Evolutionary conservation across 1,140 invertebrate species (phyloP).

Genomic region (Diplogasteroides magnus): DNA sequence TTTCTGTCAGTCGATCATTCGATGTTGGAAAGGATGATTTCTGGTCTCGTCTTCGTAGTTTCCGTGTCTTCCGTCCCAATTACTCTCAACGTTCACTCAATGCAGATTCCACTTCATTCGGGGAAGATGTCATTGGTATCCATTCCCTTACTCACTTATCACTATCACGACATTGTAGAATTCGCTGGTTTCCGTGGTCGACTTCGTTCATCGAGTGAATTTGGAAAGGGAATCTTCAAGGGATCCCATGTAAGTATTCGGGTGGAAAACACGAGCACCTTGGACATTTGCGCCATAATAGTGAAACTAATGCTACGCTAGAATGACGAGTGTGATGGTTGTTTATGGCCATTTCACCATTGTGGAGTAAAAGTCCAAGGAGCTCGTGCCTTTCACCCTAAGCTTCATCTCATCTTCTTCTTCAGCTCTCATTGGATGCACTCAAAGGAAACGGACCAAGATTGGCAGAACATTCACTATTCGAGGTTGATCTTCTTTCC

Average conservation of each 20-base stretch:
- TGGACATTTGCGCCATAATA: too few relatives aligned
- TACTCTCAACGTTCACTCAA: conserved; percentile 22
- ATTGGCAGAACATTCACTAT: too few relatives aligned
- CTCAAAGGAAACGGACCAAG: too few relatives aligned
- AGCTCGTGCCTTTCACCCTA: too few relatives aligned
- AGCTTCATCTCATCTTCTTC: too few relatives aligned
- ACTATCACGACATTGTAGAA: neutral
- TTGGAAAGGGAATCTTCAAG: neutral
- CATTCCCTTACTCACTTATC: too few relatives aligned
- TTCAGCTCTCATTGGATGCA: too few relatives aligned
- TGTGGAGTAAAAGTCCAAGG: too few relatives aligned
- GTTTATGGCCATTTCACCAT: too few relatives aligned
- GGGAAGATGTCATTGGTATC: conserved; percentile 16
- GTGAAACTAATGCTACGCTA: neutral
- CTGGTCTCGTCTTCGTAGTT: conserved; percentile 18
- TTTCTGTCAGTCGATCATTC: conserved; percentile 7
- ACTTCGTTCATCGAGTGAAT: neutral
- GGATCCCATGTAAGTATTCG: neutral
- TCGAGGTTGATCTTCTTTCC: neutral
- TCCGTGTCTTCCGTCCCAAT: conserved; percentile 28
- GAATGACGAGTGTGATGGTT: too few relatives aligned
- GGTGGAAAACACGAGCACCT: neutral
- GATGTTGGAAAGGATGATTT: conserved; percentile 21
- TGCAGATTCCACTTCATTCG: conserved; percentile 15
- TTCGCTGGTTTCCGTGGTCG: neutral